These are phyloP conservation scores for Julus scandinavius DNA, from an alignment of 2,888 invertebrate genomes.

Conservation along the genomic window DNA sequence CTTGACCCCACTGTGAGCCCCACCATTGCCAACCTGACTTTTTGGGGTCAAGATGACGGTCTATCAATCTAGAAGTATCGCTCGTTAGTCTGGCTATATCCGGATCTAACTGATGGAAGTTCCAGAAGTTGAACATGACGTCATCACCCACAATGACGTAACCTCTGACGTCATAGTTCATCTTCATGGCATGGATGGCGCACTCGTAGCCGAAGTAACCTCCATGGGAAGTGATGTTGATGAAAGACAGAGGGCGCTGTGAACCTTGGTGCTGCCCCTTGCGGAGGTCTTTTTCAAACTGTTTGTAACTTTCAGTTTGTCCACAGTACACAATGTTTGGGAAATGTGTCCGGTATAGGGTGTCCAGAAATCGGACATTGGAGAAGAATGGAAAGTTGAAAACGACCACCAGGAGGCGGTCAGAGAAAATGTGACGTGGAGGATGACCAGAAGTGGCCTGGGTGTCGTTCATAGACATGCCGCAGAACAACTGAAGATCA, in stretches of 20 bases:
- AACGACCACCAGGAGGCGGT: conserved; percentile 50
- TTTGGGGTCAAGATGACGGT: not conserved
- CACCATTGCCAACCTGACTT: conserved; percentile 48
- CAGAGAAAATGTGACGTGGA: not conserved
- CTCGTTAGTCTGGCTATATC: too few relatives aligned
- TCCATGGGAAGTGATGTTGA: conserved; percentile 1
- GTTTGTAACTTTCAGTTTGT: not conserved
- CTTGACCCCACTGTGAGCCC: not conserved
- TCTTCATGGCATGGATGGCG: conserved; percentile 49
- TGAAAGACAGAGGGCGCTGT: conserved; percentile 20
- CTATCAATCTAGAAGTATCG: too few relatives aligned
- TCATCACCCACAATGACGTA: conserved; percentile 49
- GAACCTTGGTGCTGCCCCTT: too few relatives aligned
- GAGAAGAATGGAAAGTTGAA: conserved; percentile 37
- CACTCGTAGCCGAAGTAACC: conserved; percentile 52
- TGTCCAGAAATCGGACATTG: not conserved
- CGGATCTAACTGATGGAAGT: not conserved
- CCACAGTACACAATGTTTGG: conserved; percentile 48
- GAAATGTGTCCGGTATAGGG: conserved; percentile 40
- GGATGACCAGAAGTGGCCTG: too few relatives aligned
- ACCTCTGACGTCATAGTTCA: conserved; percentile 53
- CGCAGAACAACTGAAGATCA: too few relatives aligned
- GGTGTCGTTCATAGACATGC: too few relatives aligned
- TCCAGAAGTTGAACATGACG: conserved; percentile 54
- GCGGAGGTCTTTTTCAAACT: too few relatives aligned